phyloP scores from a whole-genome alignment of 1,140 invertebrate species.

The Wasmannia auropunctata region DNA sequence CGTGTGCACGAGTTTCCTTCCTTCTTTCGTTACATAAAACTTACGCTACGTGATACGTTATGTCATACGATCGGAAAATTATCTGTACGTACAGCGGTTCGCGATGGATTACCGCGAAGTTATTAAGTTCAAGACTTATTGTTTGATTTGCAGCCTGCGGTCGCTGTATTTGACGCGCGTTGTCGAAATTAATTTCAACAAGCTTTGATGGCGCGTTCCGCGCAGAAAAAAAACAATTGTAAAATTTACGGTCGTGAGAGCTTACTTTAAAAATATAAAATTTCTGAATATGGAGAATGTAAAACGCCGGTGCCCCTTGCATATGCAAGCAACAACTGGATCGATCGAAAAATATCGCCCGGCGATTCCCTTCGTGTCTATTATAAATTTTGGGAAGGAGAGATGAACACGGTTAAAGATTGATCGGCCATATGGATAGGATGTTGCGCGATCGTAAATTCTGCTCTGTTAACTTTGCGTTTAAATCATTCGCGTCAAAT shows the following conservation, averaged over 20 bases:
- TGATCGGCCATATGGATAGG: slow-evolving; percentile 56
- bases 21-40: slow-evolving; percentile 1
- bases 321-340: slow-evolving; percentile 30
- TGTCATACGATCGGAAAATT: not conserved
- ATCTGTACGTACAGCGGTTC: not conserved
- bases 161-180: not conserved
- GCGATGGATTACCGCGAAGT: not conserved
- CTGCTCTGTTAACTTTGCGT: slow-evolving; percentile 58
- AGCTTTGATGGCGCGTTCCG: not conserved
- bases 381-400: slow-evolving; percentile 45
- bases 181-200: not conserved
- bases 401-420: slow-evolving; percentile 50
- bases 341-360: slow-evolving; percentile 18
- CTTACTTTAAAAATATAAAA: not conserved
- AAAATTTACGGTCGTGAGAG: not conserved
- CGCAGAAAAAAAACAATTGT: not conserved
- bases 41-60: not conserved
- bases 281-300: not conserved
- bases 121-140: not conserved
- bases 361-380: slow-evolving; percentile 16
- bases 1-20: not conserved
- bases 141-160: not conserved
- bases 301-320: not conserved
- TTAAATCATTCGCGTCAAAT: slow-evolving; percentile 59
- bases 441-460: slow-evolving; percentile 59